Conservation (phyloP, 30 jellyfish, hydroid and myxozoan genomes). For the Chironex yamaguchii region DNA sequence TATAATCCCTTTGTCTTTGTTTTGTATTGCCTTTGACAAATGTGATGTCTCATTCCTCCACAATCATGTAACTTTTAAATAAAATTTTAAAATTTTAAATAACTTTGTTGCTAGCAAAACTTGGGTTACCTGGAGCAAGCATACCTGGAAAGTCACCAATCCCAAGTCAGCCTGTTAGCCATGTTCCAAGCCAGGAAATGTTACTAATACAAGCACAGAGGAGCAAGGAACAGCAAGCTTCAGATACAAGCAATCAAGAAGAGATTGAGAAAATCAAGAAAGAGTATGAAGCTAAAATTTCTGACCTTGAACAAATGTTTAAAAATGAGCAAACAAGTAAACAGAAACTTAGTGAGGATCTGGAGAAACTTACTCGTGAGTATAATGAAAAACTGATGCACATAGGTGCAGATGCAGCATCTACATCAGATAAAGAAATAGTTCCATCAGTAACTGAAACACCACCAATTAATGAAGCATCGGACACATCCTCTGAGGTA, state of each 20-base stretch:
- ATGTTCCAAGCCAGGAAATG: conserved; percentile 39
- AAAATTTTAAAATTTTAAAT: neutral
- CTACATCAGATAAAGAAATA: too few species aligned
- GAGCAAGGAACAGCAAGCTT: too few species aligned
- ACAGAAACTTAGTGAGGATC: conserved; percentile 82
- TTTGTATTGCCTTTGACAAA: too few species aligned
- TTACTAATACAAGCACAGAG: too few species aligned
- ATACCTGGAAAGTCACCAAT: conserved; percentile 54
- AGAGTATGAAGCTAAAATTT: conserved; percentile 88
- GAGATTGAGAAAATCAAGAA: conserved; percentile 78
- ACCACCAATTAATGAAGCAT: too few species aligned
- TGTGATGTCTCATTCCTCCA: too few species aligned
- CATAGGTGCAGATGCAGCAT: too few species aligned
- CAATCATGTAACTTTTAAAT: neutral
- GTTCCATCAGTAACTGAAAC: too few species aligned
- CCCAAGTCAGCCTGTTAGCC: conserved; percentile 41
- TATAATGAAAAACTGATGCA: conserved; percentile 63
- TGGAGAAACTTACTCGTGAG: conserved; percentile 76
- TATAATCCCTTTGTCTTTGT: too few species aligned
- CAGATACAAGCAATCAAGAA: conserved; percentile 1
- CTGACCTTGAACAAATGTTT: conserved; percentile 67
- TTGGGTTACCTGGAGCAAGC: conserved; percentile 75
- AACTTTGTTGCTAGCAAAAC: conserved; percentile 66
- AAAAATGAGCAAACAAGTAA: conserved; percentile 88
- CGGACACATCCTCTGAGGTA: too few species aligned